Evolutionary conservation across 1,140 invertebrate genomes (phyloP).

Genomic region (Thaumatotibia leucotreta): DNA sequence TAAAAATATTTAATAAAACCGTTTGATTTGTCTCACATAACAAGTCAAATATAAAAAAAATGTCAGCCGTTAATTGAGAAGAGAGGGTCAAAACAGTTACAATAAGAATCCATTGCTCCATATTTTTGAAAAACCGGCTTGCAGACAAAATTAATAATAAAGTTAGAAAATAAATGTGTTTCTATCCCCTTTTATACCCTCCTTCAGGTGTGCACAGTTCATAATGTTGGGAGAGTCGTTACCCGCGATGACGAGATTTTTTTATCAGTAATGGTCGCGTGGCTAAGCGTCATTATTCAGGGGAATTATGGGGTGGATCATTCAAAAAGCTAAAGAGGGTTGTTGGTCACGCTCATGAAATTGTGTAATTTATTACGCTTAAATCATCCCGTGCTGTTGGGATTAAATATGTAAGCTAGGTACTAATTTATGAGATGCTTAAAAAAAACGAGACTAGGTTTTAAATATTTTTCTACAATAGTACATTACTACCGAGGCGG

Average conservation of each 20-base stretch:
- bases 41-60: too few relatives aligned
- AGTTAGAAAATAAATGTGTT: neutral
- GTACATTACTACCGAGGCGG: too few relatives aligned
- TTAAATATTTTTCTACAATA: too few relatives aligned
- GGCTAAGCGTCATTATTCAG: constrained; percentile 37
- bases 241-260: constrained; percentile 23
- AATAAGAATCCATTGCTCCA: too few relatives aligned
- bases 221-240: constrained; percentile 25
- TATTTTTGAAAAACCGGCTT: too few relatives aligned
- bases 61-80: too few relatives aligned
- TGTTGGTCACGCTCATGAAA: neutral
- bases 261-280: constrained; percentile 39
- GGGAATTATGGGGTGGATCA: constrained; percentile 40
- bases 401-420: too few relatives aligned
- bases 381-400: neutral
- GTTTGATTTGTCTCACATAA: too few relatives aligned
- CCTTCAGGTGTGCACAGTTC: neutral
- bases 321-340: constrained; percentile 41
- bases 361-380: neutral
- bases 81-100: too few relatives aligned
- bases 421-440: too few relatives aligned
- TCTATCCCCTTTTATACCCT: neutral
- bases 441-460: too few relatives aligned
- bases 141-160: neutral
- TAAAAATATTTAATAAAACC: too few relatives aligned